A percentile compares a stretch with the other conserved stretches of the same genome.
phyloP scores from a whole-genome alignment of 2,888 invertebrate species.

The Conistra vaccinii region DNA sequence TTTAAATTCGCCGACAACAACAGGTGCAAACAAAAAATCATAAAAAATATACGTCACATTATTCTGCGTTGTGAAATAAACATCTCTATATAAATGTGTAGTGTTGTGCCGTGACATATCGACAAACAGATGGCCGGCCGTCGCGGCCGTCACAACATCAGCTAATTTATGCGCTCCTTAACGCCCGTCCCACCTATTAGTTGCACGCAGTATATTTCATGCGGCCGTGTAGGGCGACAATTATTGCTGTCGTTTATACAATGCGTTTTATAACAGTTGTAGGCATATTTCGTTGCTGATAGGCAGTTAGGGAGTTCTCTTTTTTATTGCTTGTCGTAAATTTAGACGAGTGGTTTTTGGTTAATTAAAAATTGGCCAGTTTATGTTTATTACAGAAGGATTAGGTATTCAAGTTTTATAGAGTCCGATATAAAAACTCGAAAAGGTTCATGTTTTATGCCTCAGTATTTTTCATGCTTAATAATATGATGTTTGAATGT shows the following conservation, averaged over 20 bases:
- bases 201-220: constrained; percentile 88
- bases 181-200: constrained; percentile 90
- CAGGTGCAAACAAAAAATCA: constrained; percentile 60
- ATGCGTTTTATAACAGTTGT: constrained; percentile 66
- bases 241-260: constrained; percentile 71
- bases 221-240: constrained; percentile 79
- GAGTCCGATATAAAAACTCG: background rate
- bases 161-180: constrained; percentile 90
- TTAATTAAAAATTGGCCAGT: constrained; percentile 56
- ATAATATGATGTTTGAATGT: background rate
- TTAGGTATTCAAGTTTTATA: constrained; percentile 31
- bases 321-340: constrained; percentile 58
- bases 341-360: constrained; percentile 48
- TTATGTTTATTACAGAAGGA: constrained; percentile 45
- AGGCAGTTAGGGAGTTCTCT: constrained; percentile 50
- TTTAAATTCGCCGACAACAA: constrained; percentile 63
- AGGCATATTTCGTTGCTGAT: constrained; percentile 61
- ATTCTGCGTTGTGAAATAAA: constrained; percentile 62
- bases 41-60: constrained; percentile 64
- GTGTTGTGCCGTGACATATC: constrained; percentile 87
- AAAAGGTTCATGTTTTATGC: background rate
- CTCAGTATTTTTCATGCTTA: background rate
- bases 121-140: constrained; percentile 89
- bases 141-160: constrained; percentile 87
- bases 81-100: constrained; percentile 79